Evolutionary conservation across 2,113 vertebrate species (phyloP), one percentile per base, ranked within the genome.

Genomic region (Catharus minimus): DNA sequence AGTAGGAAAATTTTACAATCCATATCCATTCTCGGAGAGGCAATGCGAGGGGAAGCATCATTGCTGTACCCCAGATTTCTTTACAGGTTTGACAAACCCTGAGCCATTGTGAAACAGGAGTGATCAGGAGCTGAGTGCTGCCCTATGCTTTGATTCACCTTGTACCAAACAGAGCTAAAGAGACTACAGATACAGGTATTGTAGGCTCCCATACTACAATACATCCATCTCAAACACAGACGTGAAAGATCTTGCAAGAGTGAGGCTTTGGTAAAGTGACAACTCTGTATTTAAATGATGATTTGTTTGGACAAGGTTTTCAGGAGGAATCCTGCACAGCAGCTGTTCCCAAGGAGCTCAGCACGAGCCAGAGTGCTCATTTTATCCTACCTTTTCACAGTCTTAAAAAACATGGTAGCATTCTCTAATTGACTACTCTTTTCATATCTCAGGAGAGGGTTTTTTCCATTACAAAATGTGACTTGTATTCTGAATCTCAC

Each of bases 221-320:
- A 62, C 57, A 75, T 72, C 32, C 49, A 60, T 81, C 91, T 90
- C 66, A 53, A 81, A 79, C 50, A 65, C 55, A 36, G 62, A 78
- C 7, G 0, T 64, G 52, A 87, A 82, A 79, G 71, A 65, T 75
- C 77, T 55, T 68, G 38, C 58, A 87, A 81, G 69, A 73, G 32
- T 23, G 44, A 89, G 53, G 58, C 81, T 84, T 72, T 44, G 55
- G 62, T 76, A 79, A 79, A 84, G 85, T 81, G 94, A 85, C 55
- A 82, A 68, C 72, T 84, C 78, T 53, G 57, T 92, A 84, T 84
- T 90, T 89, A 91, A 89, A 73, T 58, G 61, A 83, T 61, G 50
- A 87, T 85, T 92, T 93, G 78, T 94, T 92, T 92, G 81, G 81
- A 89, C 84, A 90, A 86, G 71, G 74, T 86, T 92, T 93, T 94